Percentiles rank a stretch among this genome's conserved stretches.
Evolutionary conservation across 64 coral and sea anemone species (phyloP).

Genomic region (Stichodactyla mertensii): DNA sequence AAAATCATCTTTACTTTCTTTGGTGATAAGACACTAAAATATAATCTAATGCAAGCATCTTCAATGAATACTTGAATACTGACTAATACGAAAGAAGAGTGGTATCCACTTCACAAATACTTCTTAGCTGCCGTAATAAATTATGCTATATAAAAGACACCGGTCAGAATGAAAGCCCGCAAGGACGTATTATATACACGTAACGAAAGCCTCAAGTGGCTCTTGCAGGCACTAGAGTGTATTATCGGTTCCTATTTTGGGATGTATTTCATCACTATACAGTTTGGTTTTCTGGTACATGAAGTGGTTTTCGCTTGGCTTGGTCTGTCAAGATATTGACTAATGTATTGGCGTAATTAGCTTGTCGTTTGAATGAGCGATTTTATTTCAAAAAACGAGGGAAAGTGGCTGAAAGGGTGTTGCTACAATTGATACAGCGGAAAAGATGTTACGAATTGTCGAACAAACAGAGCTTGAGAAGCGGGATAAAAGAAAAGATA

Average conservation of each 20-base stretch:
- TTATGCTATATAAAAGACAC: conserved; percentile 6
- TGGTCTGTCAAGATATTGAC: conserved; percentile 17
- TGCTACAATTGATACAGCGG: not conserved
- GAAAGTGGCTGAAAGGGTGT: conserved; percentile 8
- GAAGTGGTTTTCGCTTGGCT: conserved; percentile 10
- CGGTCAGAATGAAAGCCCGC: not conserved
- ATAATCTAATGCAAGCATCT: not conserved
- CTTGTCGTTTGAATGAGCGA: not conserved
- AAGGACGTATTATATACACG: conserved; percentile 23
- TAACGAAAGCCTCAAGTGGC: conserved; percentile 15
- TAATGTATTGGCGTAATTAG: conserved; percentile 12
- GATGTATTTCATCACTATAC: not conserved
- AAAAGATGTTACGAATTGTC: not conserved
- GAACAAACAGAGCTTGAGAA: not conserved
- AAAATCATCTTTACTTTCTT: not conserved
- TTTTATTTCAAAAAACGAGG: not conserved
- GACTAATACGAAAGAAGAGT: not conserved
- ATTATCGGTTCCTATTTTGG: conserved; percentile 22
- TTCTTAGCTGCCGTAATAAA: conserved; percentile 14
- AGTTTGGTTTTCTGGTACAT: conserved; percentile 1
- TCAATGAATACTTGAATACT: conserved; percentile 10
- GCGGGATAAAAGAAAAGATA: not conserved
- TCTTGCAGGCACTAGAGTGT: not conserved
- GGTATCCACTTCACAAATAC: conserved; percentile 4
- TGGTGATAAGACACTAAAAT: not conserved